Base-by-base conservation (phyloP, 1,140 invertebrate genomes). In the Pogonognathellus flavescens region DNA sequence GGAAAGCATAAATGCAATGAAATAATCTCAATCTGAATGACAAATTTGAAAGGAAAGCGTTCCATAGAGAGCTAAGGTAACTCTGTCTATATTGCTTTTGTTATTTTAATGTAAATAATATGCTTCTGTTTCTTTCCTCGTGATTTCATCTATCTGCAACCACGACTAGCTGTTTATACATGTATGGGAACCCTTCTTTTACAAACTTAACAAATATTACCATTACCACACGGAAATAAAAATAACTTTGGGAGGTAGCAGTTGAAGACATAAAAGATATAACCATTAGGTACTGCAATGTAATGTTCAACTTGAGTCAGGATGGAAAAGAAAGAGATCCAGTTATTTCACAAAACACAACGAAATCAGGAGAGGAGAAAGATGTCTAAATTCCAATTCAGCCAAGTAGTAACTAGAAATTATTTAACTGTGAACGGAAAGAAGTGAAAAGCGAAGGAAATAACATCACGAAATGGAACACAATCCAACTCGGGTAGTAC, bases 1-100 rank as follows among this genome's bases (percentile, higher is more conserved):
- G 31, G 31, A 41, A 41, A 6, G 14, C 62, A 66, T 66, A 66
- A 66, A 66, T 31, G 22, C 62, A 66, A 66, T 66, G 62, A 66
- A 66, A 66, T 66, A 66, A 66, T 66, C 62, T 66, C 62, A 66
- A 66, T 66, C 62, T 66, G 62, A 66, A 66, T 66, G 62, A 31
- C 62, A 66, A 66, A 22, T 66, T 66, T 9, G 20, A 20, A 31
- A 25, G 62, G 14, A 8, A n/a, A 20, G 9, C 25, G 10, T 60
- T 7, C 62, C 8, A 25, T 31, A 6, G 31, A 41, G 31, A 41
- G 31, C 1, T 6, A 41, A 41, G 31, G 31, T 41, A n/a, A n/a
- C n/a, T n/a, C n/a, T n/a, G n/a, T n/a, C n/a, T n/a, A 41, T 41
- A 41, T 41, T 41, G 31, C 31, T 41, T 41, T 41, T 6, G 31